Percentiles rank a stretch among this genome's conserved stretches.
Conservation (phyloP, 2,888 invertebrate genomes). For the Liopterus haemorrhoidalis region DNA sequence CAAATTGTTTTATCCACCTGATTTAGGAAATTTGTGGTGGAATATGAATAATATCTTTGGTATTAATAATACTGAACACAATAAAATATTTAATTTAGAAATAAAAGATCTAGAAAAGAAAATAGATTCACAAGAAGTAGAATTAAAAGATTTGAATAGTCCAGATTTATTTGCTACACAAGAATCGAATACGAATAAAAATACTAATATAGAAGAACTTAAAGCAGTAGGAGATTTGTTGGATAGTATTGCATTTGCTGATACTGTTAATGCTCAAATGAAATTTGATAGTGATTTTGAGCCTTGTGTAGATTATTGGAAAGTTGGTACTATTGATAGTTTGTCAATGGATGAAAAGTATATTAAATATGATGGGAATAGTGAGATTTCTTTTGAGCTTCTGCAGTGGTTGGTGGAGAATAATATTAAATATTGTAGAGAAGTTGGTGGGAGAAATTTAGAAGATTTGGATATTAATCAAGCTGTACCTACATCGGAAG, state of each 20-base stretch:
- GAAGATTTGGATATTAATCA: conserved; percentile 29
- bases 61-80: background rate
- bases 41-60: conserved; percentile 36
- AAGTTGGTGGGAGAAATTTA: conserved; percentile 15
- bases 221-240: conserved; percentile 28
- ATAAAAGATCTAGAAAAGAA: conserved; percentile 4
- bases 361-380: conserved; percentile 34
- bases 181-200: background rate
- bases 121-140: conserved; percentile 5
- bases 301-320: conserved; percentile 36
- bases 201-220: conserved; percentile 10
- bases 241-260: conserved; percentile 34
- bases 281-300: conserved; percentile 34
- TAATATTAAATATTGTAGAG: conserved; percentile 25
- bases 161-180: background rate
- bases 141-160: background rate
- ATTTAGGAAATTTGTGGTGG: conserved; percentile 40
- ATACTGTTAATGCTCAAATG: conserved; percentile 34
- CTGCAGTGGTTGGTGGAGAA: conserved; percentile 38
- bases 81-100: background rate
- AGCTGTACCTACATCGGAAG: conserved; percentile 33
- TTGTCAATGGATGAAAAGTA: conserved; percentile 42
- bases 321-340: conserved; percentile 40
- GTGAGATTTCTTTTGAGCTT: conserved; percentile 39
- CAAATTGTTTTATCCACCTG: conserved; percentile 32